phyloP scores from a whole-genome alignment of 2,113 vertebrate species.

The Menidia beryllina region DNA sequence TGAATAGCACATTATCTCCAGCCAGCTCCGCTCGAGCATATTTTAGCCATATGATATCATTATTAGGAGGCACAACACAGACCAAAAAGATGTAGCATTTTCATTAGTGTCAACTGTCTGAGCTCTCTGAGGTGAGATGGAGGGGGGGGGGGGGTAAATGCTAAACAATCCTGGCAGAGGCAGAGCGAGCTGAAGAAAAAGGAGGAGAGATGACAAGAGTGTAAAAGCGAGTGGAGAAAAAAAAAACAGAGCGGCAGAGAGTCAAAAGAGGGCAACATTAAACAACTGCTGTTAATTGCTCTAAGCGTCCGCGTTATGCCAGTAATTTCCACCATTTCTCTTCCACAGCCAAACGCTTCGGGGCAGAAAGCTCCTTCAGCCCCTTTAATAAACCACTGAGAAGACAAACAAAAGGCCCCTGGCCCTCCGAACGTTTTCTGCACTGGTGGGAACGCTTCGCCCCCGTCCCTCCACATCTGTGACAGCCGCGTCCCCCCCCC shows the following conservation, averaged over 20 bases:
- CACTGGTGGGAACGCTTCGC: constrained; percentile 49
- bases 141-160: constrained; percentile 81
- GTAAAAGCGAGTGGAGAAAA: constrained; percentile 19
- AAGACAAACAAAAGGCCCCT: constrained; percentile 76
- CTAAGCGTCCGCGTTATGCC: constrained; percentile 90
- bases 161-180: constrained; percentile 85
- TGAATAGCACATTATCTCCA: constrained; percentile 81
- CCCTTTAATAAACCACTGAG: constrained; percentile 84
- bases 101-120: constrained; percentile 70
- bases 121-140: no score
- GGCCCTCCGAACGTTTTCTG: constrained; percentile 52
- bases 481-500: constrained; percentile 59
- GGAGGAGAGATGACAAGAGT: constrained; percentile 26
- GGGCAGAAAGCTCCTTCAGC: constrained; percentile 81
- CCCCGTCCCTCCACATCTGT: constrained; percentile 68
- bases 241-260: constrained; percentile 27
- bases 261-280: constrained; percentile 74
- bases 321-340: constrained; percentile 93
- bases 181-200: constrained; percentile 56
- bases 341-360: constrained; percentile 84
- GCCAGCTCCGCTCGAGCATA: constrained; percentile 74
- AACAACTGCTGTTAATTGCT: constrained; percentile 93
- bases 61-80: constrained; percentile 81
- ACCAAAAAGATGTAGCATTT: constrained; percentile 62
- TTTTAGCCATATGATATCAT: constrained; percentile 78